Evolutionary conservation across 2,113 vertebrate genomes (phyloP).

Genomic region (Probosciger aterrimus): DNA sequence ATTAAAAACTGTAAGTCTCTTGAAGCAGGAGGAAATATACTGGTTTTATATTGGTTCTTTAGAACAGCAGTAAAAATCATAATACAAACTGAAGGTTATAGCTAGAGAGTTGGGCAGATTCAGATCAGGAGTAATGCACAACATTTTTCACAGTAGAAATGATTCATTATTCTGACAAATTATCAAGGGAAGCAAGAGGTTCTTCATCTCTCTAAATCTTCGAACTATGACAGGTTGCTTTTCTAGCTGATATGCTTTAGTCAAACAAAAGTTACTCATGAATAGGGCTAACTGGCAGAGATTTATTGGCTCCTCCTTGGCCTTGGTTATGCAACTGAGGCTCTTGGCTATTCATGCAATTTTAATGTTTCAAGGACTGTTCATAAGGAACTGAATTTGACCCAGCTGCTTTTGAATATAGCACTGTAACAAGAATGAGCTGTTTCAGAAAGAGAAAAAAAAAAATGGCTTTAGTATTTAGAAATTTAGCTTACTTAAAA

Average conservation of each 20-base stretch:
- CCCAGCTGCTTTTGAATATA: neutral
- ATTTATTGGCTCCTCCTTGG: conserved; percentile 37
- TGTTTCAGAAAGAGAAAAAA: neutral
- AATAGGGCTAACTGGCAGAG: conserved; percentile 31
- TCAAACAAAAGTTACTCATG: conserved; percentile 56
- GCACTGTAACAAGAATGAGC: neutral
- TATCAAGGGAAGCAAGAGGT: conserved; percentile 18
- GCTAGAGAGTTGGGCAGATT: neutral
- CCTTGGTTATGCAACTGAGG: conserved; percentile 25
- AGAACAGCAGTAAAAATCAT: neutral
- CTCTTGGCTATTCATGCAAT: conserved; percentile 31
- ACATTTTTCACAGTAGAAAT: conserved; percentile 30
- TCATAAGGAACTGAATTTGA: neutral
- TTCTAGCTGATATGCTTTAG: conserved; percentile 40
- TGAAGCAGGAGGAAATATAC: neutral
- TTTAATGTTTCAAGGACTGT: neutral
- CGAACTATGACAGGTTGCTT: conserved; percentile 1
- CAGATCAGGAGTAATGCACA: neutral
- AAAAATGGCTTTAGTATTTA: neutral
- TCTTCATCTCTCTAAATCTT: conserved; percentile 36
- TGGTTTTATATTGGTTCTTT: neutral
- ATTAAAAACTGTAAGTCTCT: neutral
- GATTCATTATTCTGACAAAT: conserved; percentile 36
- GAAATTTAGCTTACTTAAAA: neutral
- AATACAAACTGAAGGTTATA: neutral